Evolutionary conservation across 92 coral and sea anemone species (phyloP).

Genomic region (Parazoanthus darwini): DNA sequence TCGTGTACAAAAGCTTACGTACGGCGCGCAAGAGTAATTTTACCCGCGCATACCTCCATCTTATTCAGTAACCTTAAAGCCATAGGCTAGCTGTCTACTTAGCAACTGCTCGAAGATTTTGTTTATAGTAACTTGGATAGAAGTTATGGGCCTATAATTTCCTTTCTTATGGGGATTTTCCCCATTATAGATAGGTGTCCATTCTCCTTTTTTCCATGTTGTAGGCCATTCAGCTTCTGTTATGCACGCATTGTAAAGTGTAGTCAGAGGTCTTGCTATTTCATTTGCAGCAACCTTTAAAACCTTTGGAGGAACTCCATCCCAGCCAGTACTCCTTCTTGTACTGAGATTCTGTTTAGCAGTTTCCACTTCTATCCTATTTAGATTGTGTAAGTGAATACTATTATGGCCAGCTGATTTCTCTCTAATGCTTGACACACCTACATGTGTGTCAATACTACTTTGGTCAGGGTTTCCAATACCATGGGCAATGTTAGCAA

Average conservation of each 20-base stretch:
- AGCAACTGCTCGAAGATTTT: slow-evolving; percentile 41
- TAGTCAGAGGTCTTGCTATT: slow-evolving; percentile 4
- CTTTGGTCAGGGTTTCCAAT: neutral
- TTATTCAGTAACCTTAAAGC: no score
- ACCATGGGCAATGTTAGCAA: slow-evolving; percentile 35
- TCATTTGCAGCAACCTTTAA: slow-evolving; percentile 23
- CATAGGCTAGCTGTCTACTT: slow-evolving; percentile 7
- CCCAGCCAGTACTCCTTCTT: slow-evolving; percentile 29
- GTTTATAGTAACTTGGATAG: slow-evolving; percentile 10
- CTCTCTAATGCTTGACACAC: slow-evolving; percentile 16
- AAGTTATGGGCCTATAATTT: slow-evolving; percentile 26
- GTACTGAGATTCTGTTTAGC: slow-evolving; percentile 7
- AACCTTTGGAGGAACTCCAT: slow-evolving; percentile 22
- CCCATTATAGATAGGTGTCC: slow-evolving; percentile 33
- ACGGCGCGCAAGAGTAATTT: no score
- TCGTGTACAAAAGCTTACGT: no score
- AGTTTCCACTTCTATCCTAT: slow-evolving; percentile 2
- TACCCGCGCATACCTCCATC: no score
- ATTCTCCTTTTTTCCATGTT: slow-evolving; percentile 45
- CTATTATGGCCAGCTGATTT: neutral
- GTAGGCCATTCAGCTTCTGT: slow-evolving; percentile 16
- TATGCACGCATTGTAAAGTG: slow-evolving; percentile 23
- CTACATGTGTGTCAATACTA: neutral
- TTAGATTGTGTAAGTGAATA: neutral
- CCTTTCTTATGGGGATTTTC: slow-evolving; percentile 6